Base-by-base conservation (phyloP, 1,140 invertebrate genomes). In the Ladona fulva region DNA sequence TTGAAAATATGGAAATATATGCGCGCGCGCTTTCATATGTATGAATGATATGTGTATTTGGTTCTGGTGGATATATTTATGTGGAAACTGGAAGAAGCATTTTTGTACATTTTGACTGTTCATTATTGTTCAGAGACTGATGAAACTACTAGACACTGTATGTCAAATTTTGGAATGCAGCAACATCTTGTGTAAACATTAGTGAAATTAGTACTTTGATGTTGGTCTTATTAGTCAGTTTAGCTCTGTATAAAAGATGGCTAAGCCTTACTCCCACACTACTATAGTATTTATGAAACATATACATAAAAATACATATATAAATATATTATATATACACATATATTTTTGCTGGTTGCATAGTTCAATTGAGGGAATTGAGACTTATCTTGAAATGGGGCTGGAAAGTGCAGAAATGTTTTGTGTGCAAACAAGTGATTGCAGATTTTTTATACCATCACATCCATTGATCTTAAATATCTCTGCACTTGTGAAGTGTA, bases 1-100 rank as follows among this genome's bases (percentile, higher is more conserved):
- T 66, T 66, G 52, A 66, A 66, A 66, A 66, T 19, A 66, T 66
- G 52, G n/a, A 66, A 66, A 66, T 66, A 66, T 66, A 66, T 66
- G 52, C 52, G 52, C 52, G 52, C 52, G 52, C 52, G 52, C 52
- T 66, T 66, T 66, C 52, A 22, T 66, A 22, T 12, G 52, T 66
- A 66, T 66, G 52, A 66, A 66, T 66, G 14, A 19, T 22, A 22
- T 66, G 52, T 66, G 52, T 22, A 66, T 66, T 66, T 66, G 52
- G 52, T 66, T 19, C 52, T 16, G n/a, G 14, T 16, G 52, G 52
- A 19, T 16, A 19, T 19, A 19, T 66, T 66, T 19, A 66, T 22
- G 52, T 66, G 52, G n/a, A 66, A 66, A 19, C 3, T 66, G 52
- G 3, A 66, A 66, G 3, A 66, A 66, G 52, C 52, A 66, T 66